Evolutionary conservation across 2,888 invertebrate species (phyloP).

Genomic region (Coenonympha glycerion): DNA sequence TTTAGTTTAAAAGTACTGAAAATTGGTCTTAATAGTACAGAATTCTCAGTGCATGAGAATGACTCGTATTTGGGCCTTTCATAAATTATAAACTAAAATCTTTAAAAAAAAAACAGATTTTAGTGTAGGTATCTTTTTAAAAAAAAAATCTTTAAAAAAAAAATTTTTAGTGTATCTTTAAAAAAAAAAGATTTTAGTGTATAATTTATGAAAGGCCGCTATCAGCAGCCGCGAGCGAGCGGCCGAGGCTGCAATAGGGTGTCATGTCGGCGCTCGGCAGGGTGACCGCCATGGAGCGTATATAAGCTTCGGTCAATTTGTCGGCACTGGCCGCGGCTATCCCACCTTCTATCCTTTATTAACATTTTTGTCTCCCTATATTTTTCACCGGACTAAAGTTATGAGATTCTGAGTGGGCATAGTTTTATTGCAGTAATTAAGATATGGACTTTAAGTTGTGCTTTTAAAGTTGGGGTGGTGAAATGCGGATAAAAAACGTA

Average conservation of each 20-base stretch:
- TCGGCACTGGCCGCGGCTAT: constrained; percentile 45
- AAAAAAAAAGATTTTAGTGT: constrained; percentile 49
- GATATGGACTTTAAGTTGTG: constrained; percentile 62
- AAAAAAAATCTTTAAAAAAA: too few species aligned
- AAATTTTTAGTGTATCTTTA: too few species aligned
- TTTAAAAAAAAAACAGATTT: too few species aligned
- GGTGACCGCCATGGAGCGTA: constrained; percentile 45
- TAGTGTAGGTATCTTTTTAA: too few species aligned
- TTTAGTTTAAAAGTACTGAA: too few species aligned
- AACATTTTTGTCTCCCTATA: constrained; percentile 57
- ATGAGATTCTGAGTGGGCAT: constrained; percentile 62
- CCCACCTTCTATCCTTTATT: constrained; percentile 51
- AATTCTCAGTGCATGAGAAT: too few species aligned
- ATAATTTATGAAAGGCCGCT: constrained; percentile 58
- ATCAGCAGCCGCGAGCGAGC: constrained; percentile 33
- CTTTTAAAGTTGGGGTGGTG: constrained; percentile 56
- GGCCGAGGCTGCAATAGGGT: constrained; percentile 23
- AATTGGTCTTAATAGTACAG: too few species aligned
- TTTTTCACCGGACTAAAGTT: constrained; percentile 60
- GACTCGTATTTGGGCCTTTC: too few species aligned
- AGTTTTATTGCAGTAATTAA: constrained; percentile 71
- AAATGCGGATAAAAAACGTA: constrained; percentile 34
- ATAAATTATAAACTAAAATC: too few species aligned
- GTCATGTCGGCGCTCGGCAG: constrained; percentile 38
- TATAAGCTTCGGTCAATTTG: constrained; percentile 61